phyloP scores from a whole-genome alignment of 2,888 invertebrate genomes.

The Onchidella celtica region DNA sequence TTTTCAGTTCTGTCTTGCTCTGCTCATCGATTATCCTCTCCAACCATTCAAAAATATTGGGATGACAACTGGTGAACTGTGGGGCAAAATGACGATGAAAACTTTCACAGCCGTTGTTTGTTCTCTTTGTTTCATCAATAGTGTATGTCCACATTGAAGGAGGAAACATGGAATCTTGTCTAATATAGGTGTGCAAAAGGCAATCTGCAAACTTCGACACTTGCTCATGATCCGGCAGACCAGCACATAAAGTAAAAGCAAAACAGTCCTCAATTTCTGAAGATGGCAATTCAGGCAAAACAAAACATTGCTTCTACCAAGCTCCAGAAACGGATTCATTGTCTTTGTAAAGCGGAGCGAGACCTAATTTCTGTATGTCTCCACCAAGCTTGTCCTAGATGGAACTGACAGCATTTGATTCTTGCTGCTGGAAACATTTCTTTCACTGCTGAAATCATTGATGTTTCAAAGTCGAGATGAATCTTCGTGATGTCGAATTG shows the following conservation, averaged over 20 bases:
- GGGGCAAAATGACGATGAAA: neutral
- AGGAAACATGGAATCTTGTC: neutral
- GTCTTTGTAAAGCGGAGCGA: neutral
- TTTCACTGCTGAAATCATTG: neutral
- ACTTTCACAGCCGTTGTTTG: neutral
- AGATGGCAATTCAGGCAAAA: neutral
- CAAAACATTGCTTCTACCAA: neutral
- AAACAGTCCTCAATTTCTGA: neutral
- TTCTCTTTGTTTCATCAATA: neutral
- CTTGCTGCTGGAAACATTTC: neutral
- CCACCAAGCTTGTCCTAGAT: neutral
- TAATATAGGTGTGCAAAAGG: neutral
- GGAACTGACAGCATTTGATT: neutral
- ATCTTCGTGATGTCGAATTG: neutral
- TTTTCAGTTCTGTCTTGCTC: neutral
- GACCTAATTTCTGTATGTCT: neutral
- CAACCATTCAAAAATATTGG: neutral
- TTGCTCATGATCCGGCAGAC: neutral
- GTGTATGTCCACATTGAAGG: neutral
- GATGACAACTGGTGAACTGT: neutral
- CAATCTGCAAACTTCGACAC: neutral
- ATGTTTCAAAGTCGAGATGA: neutral
- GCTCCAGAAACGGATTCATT: neutral
- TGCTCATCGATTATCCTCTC: neutral
- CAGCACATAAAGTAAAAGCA: neutral